Percentiles rank a stretch among this genome's conserved stretches.
phyloP scores from a whole-genome alignment of 1,140 invertebrate species.

The Scylla paramamosain region DNA sequence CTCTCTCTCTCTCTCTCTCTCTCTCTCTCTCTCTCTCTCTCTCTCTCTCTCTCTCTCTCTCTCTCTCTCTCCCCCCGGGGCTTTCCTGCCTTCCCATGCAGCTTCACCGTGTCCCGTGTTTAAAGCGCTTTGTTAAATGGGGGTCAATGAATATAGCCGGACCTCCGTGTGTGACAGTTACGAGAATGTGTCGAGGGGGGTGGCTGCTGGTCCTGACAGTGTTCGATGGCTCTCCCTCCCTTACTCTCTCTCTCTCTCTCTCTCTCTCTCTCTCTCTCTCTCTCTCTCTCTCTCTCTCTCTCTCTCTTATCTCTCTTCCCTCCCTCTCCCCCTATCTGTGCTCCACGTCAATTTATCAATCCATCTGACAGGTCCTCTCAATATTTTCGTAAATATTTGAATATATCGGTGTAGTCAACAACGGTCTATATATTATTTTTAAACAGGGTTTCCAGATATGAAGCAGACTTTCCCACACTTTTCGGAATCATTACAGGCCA shows the following conservation, averaged over 20 bases:
- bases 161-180: conserved; percentile 58
- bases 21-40: not conserved
- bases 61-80: not conserved
- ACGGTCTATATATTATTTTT: conserved; percentile 11
- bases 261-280: not conserved
- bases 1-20: no score
- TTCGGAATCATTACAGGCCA: not conserved
- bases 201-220: conserved; percentile 35
- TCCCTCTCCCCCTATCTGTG: not conserved
- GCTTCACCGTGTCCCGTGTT: conserved; percentile 51
- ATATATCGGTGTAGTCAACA: conserved; percentile 13
- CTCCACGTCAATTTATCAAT: not conserved
- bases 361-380: not conserved
- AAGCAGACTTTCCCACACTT: not conserved
- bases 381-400: conserved; percentile 25
- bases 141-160: conserved; percentile 60
- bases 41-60: no score
- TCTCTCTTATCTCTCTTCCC: not conserved
- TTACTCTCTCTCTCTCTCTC: not conserved
- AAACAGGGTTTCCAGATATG: not conserved
- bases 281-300: conserved; percentile 1
- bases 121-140: conserved; percentile 65
- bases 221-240: not conserved
- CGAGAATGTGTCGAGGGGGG: conserved; percentile 55
- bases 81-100: not conserved